Base-by-base conservation (phyloP, 1,140 invertebrate species). In the Myzus persicae region DNA sequence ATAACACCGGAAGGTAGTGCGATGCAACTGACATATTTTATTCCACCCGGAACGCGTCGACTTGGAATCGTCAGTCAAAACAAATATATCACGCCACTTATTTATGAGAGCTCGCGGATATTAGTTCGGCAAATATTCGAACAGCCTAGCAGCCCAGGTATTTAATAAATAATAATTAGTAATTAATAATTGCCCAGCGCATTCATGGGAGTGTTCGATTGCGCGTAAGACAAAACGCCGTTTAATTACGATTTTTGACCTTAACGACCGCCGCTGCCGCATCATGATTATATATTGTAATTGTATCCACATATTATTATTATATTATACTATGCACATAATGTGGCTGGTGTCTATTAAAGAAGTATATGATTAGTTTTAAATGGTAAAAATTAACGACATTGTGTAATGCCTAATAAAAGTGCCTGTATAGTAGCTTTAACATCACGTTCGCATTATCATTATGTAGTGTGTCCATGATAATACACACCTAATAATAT, bases 211-310 rank as follows among this genome's bases (percentile, higher is more conserved):
- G 31, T 18, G 31, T 76, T 76, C 31, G 59, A n/a, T 76, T 76
- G 14, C 59, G 31, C 31, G 59, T n/a, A 22, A 18, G 1, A 48
- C 46, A 67, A 76, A 76, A 76, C 31, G n/a, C 59, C 59, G 59
- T n/a, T 76, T 76, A 76, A 76, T 76, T 76, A 76, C 59, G 59
- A 76, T 76, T n/a, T 76, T n/a, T 14, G 59, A 76, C 59, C 59
- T 76, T n/a, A n/a, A 76, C 59, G 59, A 76, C 31, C 59, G 54
- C 54, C 54, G 59, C 31, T n/a, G n/a, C 31, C 31, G 59, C 59
- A 76, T 76, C 59, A n/a, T n/a, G 31, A 76, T 59, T 31, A 54
- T 59, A 59, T 59, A 31, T n/a, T n/a, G n/a, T n/a, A 44, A 44
- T 67, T n/a, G 59, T n/a, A n/a, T n/a, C 4, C 11, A 76, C 59